These are phyloP conservation scores for Noturus placidus DNA, from an alignment of 2,113 vertebrate species.

Conservation along the genomic window DNA sequence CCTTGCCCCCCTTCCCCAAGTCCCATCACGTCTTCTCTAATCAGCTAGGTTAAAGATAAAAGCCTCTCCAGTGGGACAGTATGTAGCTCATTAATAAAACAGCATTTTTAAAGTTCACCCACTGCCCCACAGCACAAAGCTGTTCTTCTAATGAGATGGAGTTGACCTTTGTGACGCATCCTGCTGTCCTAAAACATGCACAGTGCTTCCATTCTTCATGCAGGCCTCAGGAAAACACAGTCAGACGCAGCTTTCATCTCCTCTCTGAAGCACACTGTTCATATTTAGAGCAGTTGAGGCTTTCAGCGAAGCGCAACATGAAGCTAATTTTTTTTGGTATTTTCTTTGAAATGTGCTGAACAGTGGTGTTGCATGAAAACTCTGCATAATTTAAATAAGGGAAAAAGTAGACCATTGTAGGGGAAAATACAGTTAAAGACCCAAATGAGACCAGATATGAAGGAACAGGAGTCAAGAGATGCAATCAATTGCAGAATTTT, in stretches of 20 bases:
- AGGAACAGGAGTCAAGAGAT: too few species aligned
- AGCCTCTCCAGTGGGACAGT: constrained; percentile 46
- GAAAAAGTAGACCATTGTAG: too few species aligned
- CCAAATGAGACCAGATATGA: too few species aligned
- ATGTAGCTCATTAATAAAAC: constrained; percentile 55
- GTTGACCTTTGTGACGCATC: constrained; percentile 50
- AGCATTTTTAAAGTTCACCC: constrained; percentile 44
- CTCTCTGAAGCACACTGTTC: constrained; percentile 28
- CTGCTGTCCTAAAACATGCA: constrained; percentile 48
- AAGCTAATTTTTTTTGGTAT: neutral
- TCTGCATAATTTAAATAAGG: neutral
- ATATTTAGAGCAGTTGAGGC: constrained; percentile 39
- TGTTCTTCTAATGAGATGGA: constrained; percentile 52
- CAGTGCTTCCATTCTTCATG: constrained; percentile 34
- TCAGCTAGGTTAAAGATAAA: constrained; percentile 49
- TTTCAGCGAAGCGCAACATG: constrained; percentile 20
- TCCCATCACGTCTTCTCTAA: constrained; percentile 32
- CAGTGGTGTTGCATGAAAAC: neutral
- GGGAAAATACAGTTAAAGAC: too few species aligned
- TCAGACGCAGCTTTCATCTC: constrained; percentile 32
- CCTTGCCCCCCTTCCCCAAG: neutral
- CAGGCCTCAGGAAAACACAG: constrained; percentile 34
- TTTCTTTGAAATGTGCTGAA: constrained; percentile 34
- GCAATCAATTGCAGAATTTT: too few species aligned
- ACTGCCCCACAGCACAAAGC: constrained; percentile 47